Conservation (phyloP, 1,140 invertebrate species). For the Zaprionus inermis region DNA sequence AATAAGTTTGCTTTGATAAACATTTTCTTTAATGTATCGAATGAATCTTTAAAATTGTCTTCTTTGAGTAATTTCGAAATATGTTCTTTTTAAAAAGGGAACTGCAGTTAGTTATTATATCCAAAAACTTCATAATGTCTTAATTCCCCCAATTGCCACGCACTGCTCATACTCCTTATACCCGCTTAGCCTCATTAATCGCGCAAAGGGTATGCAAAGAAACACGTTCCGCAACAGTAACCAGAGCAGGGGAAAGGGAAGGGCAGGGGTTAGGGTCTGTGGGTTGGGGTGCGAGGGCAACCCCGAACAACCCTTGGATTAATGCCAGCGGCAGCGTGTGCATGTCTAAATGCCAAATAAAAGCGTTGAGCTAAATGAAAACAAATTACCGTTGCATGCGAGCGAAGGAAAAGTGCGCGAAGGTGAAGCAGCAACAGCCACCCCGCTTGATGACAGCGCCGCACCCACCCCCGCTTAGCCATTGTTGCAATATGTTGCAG, state of each 20-base stretch:
- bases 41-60: too few species aligned
- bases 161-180: neutral
- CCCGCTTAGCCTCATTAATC: neutral
- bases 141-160: too few species aligned
- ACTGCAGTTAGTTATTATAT: neutral
- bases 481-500: constrained; percentile 60
- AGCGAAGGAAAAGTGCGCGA: neutral
- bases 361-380: constrained; percentile 83
- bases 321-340: constrained; percentile 54
- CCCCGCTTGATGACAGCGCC: constrained; percentile 3
- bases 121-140: neutral
- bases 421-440: neutral
- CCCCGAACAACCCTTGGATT: constrained; percentile 56
- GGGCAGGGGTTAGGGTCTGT: too few species aligned
- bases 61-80: too few species aligned
- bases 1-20: too few species aligned
- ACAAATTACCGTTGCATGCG: constrained; percentile 82
- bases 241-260: constrained; percentile 5
- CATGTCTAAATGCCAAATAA: constrained; percentile 81
- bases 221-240: constrained; percentile 43
- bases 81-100: neutral
- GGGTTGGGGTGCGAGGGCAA: neutral
- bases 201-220: constrained; percentile 11
- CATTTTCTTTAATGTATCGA: too few species aligned
- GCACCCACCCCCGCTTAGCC: neutral